Conservation (phyloP, 2,797 vertebrate genomes). For the Acipenser transmontanus region DNA sequence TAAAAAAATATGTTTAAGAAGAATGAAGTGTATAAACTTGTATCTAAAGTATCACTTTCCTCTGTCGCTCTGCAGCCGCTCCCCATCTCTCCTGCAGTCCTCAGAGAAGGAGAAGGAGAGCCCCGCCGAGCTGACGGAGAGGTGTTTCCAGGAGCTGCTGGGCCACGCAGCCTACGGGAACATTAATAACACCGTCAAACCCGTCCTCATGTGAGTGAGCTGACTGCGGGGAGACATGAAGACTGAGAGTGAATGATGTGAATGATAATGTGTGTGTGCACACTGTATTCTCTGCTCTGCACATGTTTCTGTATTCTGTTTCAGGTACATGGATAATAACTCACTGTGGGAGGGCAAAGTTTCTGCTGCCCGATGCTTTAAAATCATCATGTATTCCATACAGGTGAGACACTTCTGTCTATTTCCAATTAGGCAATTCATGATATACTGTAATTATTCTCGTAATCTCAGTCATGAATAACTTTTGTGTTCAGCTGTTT, state of each 20-base stretch:
- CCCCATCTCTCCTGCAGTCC: conserved; percentile 85
- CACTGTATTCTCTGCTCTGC: neutral
- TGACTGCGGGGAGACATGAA: neutral
- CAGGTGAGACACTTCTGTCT: conserved; percentile 61
- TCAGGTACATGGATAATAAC: conserved; percentile 92
- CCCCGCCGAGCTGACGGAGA: conserved; percentile 84
- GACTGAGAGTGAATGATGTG: neutral
- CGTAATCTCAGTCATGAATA: too few relatives aligned
- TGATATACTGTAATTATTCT: too few relatives aligned
- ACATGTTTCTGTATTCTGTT: neutral
- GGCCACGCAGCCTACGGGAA: conserved; percentile 88
- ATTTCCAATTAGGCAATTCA: too few relatives aligned
- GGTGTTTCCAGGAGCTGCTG: conserved; percentile 88
- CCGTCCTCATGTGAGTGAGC: conserved; percentile 81
- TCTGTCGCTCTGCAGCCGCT: conserved; percentile 63
- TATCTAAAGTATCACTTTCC: too few relatives aligned
- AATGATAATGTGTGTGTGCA: neutral
- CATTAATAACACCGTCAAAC: conserved; percentile 94
- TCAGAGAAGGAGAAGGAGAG: conserved; percentile 91
- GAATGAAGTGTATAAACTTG: too few relatives aligned
- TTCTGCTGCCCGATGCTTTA: conserved; percentile 90
- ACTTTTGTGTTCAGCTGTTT: too few relatives aligned
- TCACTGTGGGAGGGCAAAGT: conserved; percentile 90
- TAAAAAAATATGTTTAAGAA: too few relatives aligned
- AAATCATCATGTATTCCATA: conserved; percentile 98